These are phyloP conservation scores for Formica exsecta DNA, from an alignment of 1,140 invertebrate genomes.

Conservation along the genomic window DNA sequence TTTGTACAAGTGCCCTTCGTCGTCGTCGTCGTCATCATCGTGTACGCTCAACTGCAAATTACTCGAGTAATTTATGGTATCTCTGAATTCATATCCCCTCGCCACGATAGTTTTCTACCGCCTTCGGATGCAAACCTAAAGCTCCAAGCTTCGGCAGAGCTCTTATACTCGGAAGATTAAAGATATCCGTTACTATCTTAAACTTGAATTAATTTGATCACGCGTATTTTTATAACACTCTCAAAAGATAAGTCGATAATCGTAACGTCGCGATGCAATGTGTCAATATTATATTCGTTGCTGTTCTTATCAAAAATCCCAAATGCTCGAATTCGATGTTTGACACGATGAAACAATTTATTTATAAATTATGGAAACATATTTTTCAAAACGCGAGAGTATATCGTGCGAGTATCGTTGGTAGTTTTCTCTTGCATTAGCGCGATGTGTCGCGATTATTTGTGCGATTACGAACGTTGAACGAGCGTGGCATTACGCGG, in stretches of 20 bases:
- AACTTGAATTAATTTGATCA: background rate
- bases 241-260: background rate
- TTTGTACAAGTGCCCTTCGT: constrained; percentile 52
- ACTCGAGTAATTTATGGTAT: constrained; percentile 40
- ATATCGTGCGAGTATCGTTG: background rate
- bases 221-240: background rate
- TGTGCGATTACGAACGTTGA: constrained; percentile 23
- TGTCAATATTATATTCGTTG: constrained; percentile 14
- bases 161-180: background rate
- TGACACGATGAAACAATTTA: constrained; percentile 14
- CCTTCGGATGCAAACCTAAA: background rate
- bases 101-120: background rate
- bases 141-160: background rate
- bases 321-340: constrained; percentile 25
- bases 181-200: background rate
- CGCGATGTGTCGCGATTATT: constrained; percentile 6
- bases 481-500: constrained; percentile 47
- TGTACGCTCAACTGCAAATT: constrained; percentile 41
- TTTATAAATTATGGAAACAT: constrained; percentile 6
- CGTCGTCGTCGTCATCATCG: constrained; percentile 34
- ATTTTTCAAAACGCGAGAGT: background rate
- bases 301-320: background rate
- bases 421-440: constrained; percentile 15
- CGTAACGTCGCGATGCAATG: background rate
- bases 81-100: constrained; percentile 22